A percentile compares a stretch with the other conserved stretches of the same genome.
These are phyloP conservation scores for Scaptodrosophila lebanonensis DNA, from an alignment of 1,140 invertebrate species.

Conservation along the genomic window DNA sequence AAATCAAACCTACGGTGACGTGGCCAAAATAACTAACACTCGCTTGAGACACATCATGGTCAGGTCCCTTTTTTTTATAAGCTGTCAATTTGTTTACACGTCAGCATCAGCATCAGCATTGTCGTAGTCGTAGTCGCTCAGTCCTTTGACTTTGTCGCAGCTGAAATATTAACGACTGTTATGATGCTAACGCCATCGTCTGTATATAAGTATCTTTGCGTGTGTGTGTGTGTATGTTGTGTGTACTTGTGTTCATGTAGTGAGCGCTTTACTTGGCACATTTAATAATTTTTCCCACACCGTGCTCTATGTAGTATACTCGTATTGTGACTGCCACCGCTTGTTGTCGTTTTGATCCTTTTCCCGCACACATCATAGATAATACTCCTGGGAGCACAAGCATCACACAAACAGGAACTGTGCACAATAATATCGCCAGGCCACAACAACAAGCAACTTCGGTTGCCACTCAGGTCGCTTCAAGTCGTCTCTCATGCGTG, in stretches of 20 bases:
- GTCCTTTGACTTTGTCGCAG: slow-evolving; percentile 49
- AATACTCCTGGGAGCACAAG: slow-evolving; percentile 59
- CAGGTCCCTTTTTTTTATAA: slow-evolving; percentile 73
- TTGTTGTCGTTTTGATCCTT: slow-evolving; percentile 6
- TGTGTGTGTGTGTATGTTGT: slow-evolving; percentile 12
- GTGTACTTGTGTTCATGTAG: slow-evolving; percentile 36
- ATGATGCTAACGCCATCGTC: slow-evolving; percentile 14
- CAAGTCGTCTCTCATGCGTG: slow-evolving; percentile 48
- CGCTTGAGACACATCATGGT: slow-evolving; percentile 55
- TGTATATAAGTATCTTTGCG: slow-evolving; percentile 2
- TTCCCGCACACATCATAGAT: slow-evolving; percentile 31
- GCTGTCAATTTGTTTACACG: slow-evolving; percentile 71
- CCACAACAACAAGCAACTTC: slow-evolving; percentile 57
- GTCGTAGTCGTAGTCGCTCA: slow-evolving; percentile 19
- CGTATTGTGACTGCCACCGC: too few species aligned
- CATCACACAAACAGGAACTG: slow-evolving; percentile 15
- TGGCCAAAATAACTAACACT: slow-evolving; percentile 65
- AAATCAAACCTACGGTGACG: slow-evolving; percentile 19
- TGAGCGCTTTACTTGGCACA: slow-evolving; percentile 40
- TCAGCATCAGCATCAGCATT: slow-evolving; percentile 6
- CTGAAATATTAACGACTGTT: slow-evolving; percentile 63
- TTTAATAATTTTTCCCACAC: slow-evolving; percentile 60
- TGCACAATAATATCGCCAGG: slow-evolving; percentile 29
- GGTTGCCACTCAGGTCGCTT: slow-evolving; percentile 26
- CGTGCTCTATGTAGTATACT: too few species aligned